phyloP scores from a whole-genome alignment of 2,113 vertebrate species.

The Tyto alba region DNA sequence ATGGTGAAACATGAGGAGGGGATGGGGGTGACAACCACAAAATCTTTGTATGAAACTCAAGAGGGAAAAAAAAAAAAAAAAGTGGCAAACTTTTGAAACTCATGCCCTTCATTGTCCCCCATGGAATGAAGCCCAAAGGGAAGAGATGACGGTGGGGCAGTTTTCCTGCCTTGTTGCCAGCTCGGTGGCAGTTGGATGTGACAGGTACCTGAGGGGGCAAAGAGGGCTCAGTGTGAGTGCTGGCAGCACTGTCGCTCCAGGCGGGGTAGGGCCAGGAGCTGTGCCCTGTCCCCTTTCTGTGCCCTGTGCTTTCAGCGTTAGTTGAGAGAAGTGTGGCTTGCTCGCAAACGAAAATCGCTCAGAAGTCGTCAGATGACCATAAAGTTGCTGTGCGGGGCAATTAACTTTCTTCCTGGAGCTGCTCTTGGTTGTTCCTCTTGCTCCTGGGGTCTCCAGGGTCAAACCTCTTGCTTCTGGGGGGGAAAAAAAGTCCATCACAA shows the following conservation, averaged over 20 bases:
- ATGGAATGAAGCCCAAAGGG: not conserved
- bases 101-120: rapidly evolving
- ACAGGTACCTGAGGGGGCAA: rapidly evolving
- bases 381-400: rapidly evolving
- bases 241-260: not conserved
- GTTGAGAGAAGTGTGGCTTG: rapidly evolving
- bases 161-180: not conserved
- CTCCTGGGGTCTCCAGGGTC: not conserved
- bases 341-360: not conserved
- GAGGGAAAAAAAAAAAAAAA: no score
- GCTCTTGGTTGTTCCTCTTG: not conserved
- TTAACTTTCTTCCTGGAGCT: not conserved
- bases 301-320: rapidly evolving
- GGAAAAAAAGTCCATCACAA: not conserved
- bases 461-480: not conserved
- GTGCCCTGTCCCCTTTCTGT: not conserved
- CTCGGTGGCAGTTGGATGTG: rapidly evolving
- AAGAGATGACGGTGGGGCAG: not conserved
- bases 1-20: not conserved
- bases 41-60: not conserved
- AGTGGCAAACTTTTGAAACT: not conserved
- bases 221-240: rapidly evolving
- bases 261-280: rapidly evolving
- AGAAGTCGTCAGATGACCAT: rapidly evolving
- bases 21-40: not conserved